Base-by-base conservation (phyloP, 2,888 invertebrate genomes). In the Diplazon laetatorius region DNA sequence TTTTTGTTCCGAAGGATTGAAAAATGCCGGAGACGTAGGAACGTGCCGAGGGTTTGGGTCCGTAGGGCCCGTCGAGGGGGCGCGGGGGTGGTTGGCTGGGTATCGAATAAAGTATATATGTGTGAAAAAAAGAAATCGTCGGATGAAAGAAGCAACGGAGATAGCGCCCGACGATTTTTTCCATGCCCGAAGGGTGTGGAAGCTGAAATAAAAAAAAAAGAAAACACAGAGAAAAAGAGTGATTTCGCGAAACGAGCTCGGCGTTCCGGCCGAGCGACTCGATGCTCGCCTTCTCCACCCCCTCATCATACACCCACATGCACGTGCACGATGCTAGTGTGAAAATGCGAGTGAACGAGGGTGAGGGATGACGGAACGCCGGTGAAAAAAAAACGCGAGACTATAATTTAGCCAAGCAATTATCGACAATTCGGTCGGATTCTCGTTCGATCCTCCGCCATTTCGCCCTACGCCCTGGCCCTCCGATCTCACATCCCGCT, bases 381-480 rank as follows among this genome's bases (percentile, higher is more conserved):
- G n/a, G 30, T 14, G 52, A 25, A 4, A 66, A 22, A 25, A 4
- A 66, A 22, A 72, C 57, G 48, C 55, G 44, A 10, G 72, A 37
- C 59, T 39, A 72, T 59, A 46, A 62, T 63, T 42, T 37, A 37
- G 37, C 37, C 55, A 46, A 37, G 65, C 63, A 72, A 76, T 72
- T 76, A 76, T 76, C 65, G 72, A 72, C 59, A 59, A 76, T 76
- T 76, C 72, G 72, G n/a, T 76, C 59, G 35, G n/a, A 8, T 37
- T 52, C 55, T 35, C 50, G 35, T n/a, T 16, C 52, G 14, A 16
- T 16, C 14, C 55, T n/a, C n/a, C n/a, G n/a, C n/a, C n/a, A n/a
- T n/a, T n/a, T n/a, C n/a, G n/a, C n/a, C n/a, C n/a, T n/a, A n/a
- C n/a, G n/a, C n/a, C n/a, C n/a, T n/a, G n/a, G 10, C 25, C 39